These are phyloP conservation scores for Pollenia griseotomentosa DNA, from an alignment of 2,888 invertebrate species.

Conservation along the genomic window DNA sequence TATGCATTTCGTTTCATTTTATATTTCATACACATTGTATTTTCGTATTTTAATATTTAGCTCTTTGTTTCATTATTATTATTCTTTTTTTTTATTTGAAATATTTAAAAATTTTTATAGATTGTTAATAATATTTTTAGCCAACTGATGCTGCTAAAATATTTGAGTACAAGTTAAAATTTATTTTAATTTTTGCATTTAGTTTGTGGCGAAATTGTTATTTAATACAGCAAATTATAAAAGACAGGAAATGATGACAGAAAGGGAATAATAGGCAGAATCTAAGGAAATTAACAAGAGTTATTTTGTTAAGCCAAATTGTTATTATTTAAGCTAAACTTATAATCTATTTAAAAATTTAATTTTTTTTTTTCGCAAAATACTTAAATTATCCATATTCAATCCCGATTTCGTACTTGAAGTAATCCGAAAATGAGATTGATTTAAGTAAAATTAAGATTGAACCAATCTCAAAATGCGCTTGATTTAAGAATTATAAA, in stretches of 20 bases:
- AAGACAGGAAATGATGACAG: too few relatives aligned
- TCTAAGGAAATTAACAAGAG: too few relatives aligned
- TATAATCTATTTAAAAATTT: too few relatives aligned
- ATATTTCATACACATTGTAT: constrained; percentile 30
- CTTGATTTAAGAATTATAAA: too few relatives aligned
- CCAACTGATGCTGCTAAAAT: constrained; percentile 44
- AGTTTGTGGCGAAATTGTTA: neutral
- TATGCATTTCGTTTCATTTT: constrained; percentile 54
- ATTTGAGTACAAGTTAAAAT: constrained; percentile 29
- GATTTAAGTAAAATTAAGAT: too few relatives aligned
- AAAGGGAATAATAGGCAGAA: neutral
- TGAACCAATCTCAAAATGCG: too few relatives aligned
- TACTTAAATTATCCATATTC: too few relatives aligned
- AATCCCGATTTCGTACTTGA: too few relatives aligned
- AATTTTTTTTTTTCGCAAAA: too few relatives aligned
- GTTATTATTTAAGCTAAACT: too few relatives aligned
- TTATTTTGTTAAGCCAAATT: too few relatives aligned
- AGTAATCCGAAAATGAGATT: too few relatives aligned
- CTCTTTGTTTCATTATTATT: neutral
- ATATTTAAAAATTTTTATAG: constrained; percentile 49
- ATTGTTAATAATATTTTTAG: constrained; percentile 55
- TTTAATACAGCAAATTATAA: constrained; percentile 1
- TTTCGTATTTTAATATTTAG: constrained; percentile 22
- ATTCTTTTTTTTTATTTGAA: neutral
- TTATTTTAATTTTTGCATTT: constrained; percentile 33